These are phyloP conservation scores for Drosophila pseudotalamancana DNA, from an alignment of 2,888 invertebrate species.

Conservation along the genomic window DNA sequence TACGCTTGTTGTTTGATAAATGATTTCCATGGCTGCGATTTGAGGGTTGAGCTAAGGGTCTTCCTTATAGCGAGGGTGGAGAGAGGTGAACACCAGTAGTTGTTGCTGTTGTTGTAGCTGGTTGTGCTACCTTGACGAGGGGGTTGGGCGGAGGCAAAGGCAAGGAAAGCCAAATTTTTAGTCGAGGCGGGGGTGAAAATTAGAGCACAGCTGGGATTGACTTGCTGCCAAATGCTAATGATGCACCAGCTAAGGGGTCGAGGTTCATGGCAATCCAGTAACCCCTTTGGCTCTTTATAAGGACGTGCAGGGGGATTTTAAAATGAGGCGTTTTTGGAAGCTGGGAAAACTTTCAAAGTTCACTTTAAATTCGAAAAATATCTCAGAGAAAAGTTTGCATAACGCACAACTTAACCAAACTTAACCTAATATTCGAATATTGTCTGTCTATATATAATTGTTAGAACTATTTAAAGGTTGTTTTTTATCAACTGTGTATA, in stretches of 20 bases:
- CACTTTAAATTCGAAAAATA: background rate
- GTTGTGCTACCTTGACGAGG: conserved; percentile 8
- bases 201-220: conserved; percentile 49
- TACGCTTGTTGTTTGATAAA: conserved; percentile 71
- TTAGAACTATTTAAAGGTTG: too few species aligned
- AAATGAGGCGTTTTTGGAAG: background rate
- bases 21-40: conserved; percentile 69
- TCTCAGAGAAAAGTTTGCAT: too few species aligned
- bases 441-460: too few species aligned
- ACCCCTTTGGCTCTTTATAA: too few species aligned
- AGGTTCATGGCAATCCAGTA: background rate
- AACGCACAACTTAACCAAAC: too few species aligned
- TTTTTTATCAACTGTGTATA: too few species aligned
- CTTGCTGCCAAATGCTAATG: conserved; percentile 43
- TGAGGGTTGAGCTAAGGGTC: conserved; percentile 30
- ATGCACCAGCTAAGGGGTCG: conserved; percentile 22
- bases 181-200: conserved; percentile 20
- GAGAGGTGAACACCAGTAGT: background rate
- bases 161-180: background rate
- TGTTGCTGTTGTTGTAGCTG: conserved; percentile 5
- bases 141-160: background rate
- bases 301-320: background rate
- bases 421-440: too few species aligned
- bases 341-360: background rate
- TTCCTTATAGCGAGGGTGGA: background rate